Base-by-base conservation (phyloP, 2,797 vertebrate species). In the Chrosomus eos region DNA sequence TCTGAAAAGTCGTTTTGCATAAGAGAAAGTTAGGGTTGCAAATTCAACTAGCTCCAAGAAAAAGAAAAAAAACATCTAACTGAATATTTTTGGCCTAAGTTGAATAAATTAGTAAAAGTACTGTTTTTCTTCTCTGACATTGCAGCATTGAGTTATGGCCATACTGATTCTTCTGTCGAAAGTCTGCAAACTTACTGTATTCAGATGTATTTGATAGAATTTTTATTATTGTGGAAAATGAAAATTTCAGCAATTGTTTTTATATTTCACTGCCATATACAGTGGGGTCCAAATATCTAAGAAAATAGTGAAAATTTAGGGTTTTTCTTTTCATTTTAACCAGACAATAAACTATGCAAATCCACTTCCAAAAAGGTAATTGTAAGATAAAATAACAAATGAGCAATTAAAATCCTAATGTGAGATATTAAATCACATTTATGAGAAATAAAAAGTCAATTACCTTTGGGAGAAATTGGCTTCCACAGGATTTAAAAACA, bases 1-100 rank as follows among this genome's bases (percentile, higher is more conserved):
- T 83, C 76, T 72, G 55, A 84, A 77, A 77, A 83, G 58, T 70
- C 36, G 28, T 43, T 78, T 70, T 67, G 73, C 66, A 81, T 77
- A 68, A 78, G 70, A 40, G 40, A 33, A 51, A 80, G 80, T 75
- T 82, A 75, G 19, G 53, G 38, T 53, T 66, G 73, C 38, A 82
- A 82, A 85, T 73, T 81, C 33, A 85, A 82, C 62, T 73, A 60
- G 66, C 53, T 77, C 26, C 40, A 64, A 80, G 72, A 83, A 14
- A 8, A 28, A n/a, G n/a, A 60, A 10, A 60, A 64, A 38, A 58
- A 66, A 9, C 1, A 48, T 48, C 0, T 21, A 66, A 71, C 28
- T 26, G 21, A 62, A 73, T 76, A 71, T 48, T 70, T 84, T 43
- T 53, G 11, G 28, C 8, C 38, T 23, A 28, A 72, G 43, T 58